Conservation (phyloP, 2,797 vertebrate genomes). For the Champsocephalus gunnari region DNA sequence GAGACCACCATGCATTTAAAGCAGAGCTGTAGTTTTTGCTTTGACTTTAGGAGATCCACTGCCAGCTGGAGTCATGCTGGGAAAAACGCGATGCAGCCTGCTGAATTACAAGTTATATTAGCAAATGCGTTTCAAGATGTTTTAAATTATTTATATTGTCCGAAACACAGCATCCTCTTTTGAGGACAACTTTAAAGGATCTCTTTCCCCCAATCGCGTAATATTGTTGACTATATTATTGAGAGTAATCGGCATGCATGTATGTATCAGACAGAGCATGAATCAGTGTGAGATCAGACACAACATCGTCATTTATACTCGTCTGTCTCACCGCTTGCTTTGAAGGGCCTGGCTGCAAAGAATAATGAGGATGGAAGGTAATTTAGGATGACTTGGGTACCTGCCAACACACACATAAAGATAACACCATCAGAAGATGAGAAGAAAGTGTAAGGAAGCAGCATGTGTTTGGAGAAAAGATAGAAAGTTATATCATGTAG, state of each 20-base stretch:
- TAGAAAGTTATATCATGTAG: background rate
- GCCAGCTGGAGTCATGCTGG: conserved; percentile 20
- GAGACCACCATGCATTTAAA: conserved; percentile 33
- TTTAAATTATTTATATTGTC: conserved; percentile 66
- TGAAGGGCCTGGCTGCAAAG: conserved; percentile 75
- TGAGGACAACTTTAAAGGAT: conserved; percentile 68
- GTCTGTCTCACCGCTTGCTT: conserved; percentile 70
- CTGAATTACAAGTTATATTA: conserved; percentile 54
- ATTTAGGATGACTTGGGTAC: conserved; percentile 72
- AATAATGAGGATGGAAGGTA: conserved; percentile 84
- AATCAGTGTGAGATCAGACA: conserved; percentile 73
- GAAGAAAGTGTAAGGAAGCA: conserved; percentile 16
- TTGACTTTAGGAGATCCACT: conserved; percentile 31
- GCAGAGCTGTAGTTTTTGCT: conserved; percentile 29
- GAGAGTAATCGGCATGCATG: conserved; percentile 41
- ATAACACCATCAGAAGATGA: conserved; percentile 33
- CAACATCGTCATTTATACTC: conserved; percentile 64
- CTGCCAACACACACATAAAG: conserved; percentile 47
- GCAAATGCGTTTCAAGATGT: conserved; percentile 55
- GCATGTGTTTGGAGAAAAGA: background rate
- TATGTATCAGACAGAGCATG: conserved; percentile 53
- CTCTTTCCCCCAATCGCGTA: conserved; percentile 50
- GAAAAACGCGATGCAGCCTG: conserved; percentile 21
- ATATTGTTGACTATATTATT: conserved; percentile 65
- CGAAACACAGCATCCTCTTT: conserved; percentile 57